Evolutionary conservation across 2,888 invertebrate species (phyloP).

Genomic region (Omphaloscelis lunosa): DNA sequence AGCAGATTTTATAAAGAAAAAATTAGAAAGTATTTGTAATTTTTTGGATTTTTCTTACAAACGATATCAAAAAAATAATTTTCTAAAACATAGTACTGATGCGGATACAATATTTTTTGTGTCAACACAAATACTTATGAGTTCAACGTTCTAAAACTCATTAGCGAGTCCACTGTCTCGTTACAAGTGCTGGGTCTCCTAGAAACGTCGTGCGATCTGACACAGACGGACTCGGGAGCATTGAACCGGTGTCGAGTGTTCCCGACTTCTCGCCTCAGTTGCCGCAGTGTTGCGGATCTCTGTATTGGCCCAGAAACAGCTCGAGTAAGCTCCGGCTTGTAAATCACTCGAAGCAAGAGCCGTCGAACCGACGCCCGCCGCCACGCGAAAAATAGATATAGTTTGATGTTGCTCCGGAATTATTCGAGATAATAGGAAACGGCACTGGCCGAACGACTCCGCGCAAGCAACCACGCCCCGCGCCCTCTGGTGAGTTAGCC

Average conservation of each 20-base stretch:
- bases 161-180: constrained; percentile 34
- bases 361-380: constrained; percentile 83
- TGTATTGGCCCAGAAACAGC: constrained; percentile 86
- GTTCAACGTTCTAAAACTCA: constrained; percentile 54
- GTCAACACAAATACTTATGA: constrained; percentile 32
- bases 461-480: constrained; percentile 78
- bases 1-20: not conserved
- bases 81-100: constrained; percentile 18
- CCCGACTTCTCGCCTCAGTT: constrained; percentile 61
- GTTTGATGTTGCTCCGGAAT: constrained; percentile 85
- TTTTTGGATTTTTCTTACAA: not conserved
- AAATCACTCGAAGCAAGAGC: constrained; percentile 84
- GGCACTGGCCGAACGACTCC: constrained; percentile 81
- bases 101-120: constrained; percentile 34
- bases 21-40: not conserved
- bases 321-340: constrained; percentile 78
- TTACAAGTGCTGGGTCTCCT: constrained; percentile 45
- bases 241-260: constrained; percentile 77
- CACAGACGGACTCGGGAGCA: constrained; percentile 72
- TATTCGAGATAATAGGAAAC: constrained; percentile 85
- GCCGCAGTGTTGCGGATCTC: constrained; percentile 78
- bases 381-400: constrained; percentile 88
- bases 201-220: constrained; percentile 51
- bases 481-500: constrained; percentile 86
- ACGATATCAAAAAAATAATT: not conserved